Base-by-base conservation (phyloP, 2,113 vertebrate species). In the Melozone crissalis region DNA sequence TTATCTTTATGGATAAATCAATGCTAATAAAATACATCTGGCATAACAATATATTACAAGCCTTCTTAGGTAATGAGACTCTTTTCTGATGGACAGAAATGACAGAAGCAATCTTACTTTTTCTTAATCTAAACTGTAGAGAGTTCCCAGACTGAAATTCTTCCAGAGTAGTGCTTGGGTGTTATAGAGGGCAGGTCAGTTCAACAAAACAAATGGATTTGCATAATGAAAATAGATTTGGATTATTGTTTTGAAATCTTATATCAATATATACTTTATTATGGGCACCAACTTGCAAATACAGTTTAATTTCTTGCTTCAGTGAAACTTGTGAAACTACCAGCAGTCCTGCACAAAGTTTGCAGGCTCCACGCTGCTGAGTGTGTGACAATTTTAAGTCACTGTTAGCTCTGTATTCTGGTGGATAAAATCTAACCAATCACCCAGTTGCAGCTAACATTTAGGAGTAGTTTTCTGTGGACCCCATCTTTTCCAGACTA, bases 1-100 rank as follows among this genome's bases (percentile, higher is more conserved):
- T 96, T 95, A 66, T 21, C 43, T 93, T 96, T 87, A 90, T 95
- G 74, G 86, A 37, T 90, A 89, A 90, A 82, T 95, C 93, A 66
- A 91, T 94, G 54, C 30, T 81, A 95, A 94, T 95, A 74, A 89
- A 90, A 94, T 84, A 47, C n/a, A 87, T 43, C 57, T 67, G 41
- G 49, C 73, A 77, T 84, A 91, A 86, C 31, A 59, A 88, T 39
- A 14, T 94, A 75, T 90, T 84, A 88, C 67, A 90, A 35, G 24
- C 66, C 69, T 67, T 6, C 75, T 75, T 79, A 63, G 33, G 28
- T 87, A 93, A 83, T 71, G 75, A 87, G 59, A 15, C n/a, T 84
- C 8, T 39, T 91, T 95, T 65, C 78, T 92, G 85, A 84, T 72
- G 46, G 71, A 66, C 76, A 92, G 73, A 92, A 96, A 86, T 80